These are phyloP conservation scores for Drosophila ustulata DNA, from an alignment of 2,888 invertebrate species.

Conservation along the genomic window DNA sequence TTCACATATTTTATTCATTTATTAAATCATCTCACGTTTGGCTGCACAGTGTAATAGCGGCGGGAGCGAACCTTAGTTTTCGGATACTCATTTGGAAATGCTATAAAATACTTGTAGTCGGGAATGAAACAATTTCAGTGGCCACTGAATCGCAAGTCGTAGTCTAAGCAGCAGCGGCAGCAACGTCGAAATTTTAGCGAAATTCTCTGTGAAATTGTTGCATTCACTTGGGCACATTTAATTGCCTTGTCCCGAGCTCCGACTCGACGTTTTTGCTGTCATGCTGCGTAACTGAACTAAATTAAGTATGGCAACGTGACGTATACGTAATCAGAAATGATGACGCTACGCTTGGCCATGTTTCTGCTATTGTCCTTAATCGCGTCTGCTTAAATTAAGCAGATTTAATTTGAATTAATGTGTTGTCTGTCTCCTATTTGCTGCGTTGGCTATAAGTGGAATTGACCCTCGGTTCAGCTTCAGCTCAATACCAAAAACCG, in stretches of 20 bases:
- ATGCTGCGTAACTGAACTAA: slow-evolving; percentile 14
- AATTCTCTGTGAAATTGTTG: slow-evolving; percentile 17
- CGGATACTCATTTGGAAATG: slow-evolving; percentile 38
- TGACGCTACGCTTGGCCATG: slow-evolving; percentile 5
- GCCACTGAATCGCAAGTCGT: slow-evolving; percentile 40
- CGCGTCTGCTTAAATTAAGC: slow-evolving; percentile 42
- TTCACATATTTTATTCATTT: no score
- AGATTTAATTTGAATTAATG: slow-evolving; percentile 50
- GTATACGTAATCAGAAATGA: slow-evolving; percentile 49
- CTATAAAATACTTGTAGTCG: slow-evolving; percentile 35
- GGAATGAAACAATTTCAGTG: slow-evolving; percentile 30
- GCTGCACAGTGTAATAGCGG: slow-evolving; percentile 22
- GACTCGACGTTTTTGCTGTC: slow-evolving; percentile 11
- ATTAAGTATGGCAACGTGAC: slow-evolving; percentile 34
- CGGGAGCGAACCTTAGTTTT: slow-evolving; percentile 22
- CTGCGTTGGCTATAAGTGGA: slow-evolving; percentile 24
- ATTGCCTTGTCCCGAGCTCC: background rate
- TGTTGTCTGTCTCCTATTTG: slow-evolving; percentile 2
- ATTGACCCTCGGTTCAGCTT: slow-evolving; percentile 24
- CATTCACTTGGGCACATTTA: slow-evolving; percentile 14
- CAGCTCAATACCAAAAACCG: slow-evolving; percentile 31
- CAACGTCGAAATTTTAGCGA: background rate
- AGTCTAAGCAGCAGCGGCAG: slow-evolving; percentile 3
- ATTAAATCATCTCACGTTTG: background rate
- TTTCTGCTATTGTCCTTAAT: slow-evolving; percentile 25